Evolutionary conservation across 1,140 invertebrate species (phyloP), one percentile per base, ranked within the genome.

Genomic region (Amyelois transitella): DNA sequence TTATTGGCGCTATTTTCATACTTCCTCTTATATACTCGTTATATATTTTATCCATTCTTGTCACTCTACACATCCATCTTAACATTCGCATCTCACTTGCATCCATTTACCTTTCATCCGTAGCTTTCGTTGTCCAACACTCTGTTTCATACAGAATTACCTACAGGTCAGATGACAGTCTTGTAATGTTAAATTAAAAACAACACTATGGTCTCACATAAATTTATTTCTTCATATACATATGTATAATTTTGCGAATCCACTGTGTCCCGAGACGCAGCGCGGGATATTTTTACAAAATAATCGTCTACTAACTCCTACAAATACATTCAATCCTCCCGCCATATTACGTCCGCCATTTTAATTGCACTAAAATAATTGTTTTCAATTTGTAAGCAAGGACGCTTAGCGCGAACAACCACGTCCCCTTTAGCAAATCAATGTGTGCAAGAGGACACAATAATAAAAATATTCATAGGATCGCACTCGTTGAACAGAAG

Each of bases 161-260:
- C n/a, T n/a, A n/a, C n/a, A n/a, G n/a, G n/a, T n/a, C n/a, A n/a
- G n/a, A n/a, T n/a, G 12, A n/a, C 14, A 4, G 32, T 43, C 19
- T 57, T 18, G 17, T 21, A 48, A 7, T 53, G 43, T 58, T 60
- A 43, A 66, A 68, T 60, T 62, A 45, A 66, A 68, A 70, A 61
- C 24, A 38, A 20, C 10, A 14, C 5, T 76, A 79, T 77, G 74
- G 74, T 81, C 75, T 86, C 80, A 87, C 83, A 87, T 87, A 87
- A 80, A 84, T 87, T 86, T 87, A 85, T 85, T 86, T 84, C 75
- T 79, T 79, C 84, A 87, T 87, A 87, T 87, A 87, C 80, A 87
- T 85, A 87, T 85, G 81, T 87, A 87, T 85, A 87, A 82, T 82
- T 81, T 72, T 82, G 84, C 81, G 84, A 85, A 85, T 84, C 79